These are phyloP conservation scores for Apocheima hispidaria DNA, from an alignment of 2,888 invertebrate species.

Conservation along the genomic window DNA sequence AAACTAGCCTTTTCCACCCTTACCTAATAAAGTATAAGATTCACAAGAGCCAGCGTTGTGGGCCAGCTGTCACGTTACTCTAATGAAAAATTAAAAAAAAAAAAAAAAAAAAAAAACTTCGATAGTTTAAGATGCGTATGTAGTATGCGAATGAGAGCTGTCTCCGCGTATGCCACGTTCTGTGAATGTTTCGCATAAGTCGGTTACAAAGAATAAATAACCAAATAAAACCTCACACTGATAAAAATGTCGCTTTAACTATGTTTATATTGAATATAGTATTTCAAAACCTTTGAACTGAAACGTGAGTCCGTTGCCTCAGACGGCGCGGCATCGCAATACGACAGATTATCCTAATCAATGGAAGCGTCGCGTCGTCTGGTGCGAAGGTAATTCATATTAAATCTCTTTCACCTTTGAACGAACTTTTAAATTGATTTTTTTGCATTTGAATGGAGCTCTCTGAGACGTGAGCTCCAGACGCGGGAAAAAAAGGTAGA, in stretches of 20 bases:
- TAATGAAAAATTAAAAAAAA: no score
- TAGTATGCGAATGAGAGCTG: no score
- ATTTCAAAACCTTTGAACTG: no score
- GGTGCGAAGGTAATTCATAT: slow-evolving; percentile 41
- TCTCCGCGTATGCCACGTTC: no score
- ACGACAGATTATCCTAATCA: slow-evolving; percentile 34
- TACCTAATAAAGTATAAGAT: not conserved
- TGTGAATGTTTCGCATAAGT: no score
- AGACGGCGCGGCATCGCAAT: slow-evolving; percentile 13
- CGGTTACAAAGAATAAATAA: no score
- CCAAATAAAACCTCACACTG: no score
- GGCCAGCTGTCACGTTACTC: no score
- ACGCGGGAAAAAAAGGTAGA: not conserved
- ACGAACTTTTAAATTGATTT: slow-evolving; percentile 49
- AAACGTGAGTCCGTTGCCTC: slow-evolving; percentile 22
- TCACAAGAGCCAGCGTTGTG: not conserved
- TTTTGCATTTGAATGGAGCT: slow-evolving; percentile 45
- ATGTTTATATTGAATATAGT: no score
- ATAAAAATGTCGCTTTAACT: no score
- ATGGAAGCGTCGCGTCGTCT: slow-evolving; percentile 31
- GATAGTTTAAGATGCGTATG: no score
- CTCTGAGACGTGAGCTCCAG: slow-evolving; percentile 31
- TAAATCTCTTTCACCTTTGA: slow-evolving; percentile 50
- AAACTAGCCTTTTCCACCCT: not conserved
- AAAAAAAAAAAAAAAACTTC: no score